Conservation (phyloP, 2,888 invertebrate species). For the Zygaena filipendulae region DNA sequence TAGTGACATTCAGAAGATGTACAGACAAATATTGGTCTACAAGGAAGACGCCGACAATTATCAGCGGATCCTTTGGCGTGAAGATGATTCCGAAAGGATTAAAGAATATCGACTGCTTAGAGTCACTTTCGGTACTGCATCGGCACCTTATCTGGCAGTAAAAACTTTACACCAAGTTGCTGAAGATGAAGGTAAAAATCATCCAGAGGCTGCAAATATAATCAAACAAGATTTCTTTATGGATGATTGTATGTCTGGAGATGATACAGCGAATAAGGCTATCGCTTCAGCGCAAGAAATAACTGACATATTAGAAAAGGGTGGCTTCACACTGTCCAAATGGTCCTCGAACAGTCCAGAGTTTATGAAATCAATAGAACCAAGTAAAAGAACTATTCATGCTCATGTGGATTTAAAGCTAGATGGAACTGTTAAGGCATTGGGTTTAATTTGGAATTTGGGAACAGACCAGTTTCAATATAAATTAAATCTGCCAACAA, state of each 20-base stretch:
- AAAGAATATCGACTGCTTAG: conserved; percentile 12
- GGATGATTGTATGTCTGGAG: conserved; percentile 14
- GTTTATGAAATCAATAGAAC: conserved; percentile 9
- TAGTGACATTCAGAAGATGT: conserved; percentile 23
- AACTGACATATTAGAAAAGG: conserved; percentile 6
- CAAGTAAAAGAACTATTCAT: conserved; percentile 4
- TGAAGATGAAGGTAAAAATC: conserved; percentile 9
- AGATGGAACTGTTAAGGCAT: conserved; percentile 15
- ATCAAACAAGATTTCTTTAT: conserved; percentile 15
- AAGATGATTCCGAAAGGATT: conserved; percentile 3
- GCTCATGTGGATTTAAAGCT: conserved; percentile 10
- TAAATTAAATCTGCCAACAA: conserved; percentile 8
- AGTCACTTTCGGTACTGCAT: conserved; percentile 19
- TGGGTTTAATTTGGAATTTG: conserved; percentile 18
- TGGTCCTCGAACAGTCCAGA: conserved; percentile 16
- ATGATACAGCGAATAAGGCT: conserved; percentile 10
- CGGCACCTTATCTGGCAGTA: conserved; percentile 16
- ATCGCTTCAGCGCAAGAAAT: conserved; percentile 8
- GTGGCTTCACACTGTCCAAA: conserved; percentile 17
- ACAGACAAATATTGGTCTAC: conserved; percentile 17
- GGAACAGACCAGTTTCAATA: conserved; percentile 17
- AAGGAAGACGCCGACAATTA: conserved; percentile 16
- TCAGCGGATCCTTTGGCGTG: conserved; percentile 15
- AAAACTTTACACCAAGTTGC: conserved; percentile 14
- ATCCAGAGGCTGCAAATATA: conserved; percentile 8